phyloP scores from a whole-genome alignment of 2,113 vertebrate species.

The Balaeniceps rex region DNA sequence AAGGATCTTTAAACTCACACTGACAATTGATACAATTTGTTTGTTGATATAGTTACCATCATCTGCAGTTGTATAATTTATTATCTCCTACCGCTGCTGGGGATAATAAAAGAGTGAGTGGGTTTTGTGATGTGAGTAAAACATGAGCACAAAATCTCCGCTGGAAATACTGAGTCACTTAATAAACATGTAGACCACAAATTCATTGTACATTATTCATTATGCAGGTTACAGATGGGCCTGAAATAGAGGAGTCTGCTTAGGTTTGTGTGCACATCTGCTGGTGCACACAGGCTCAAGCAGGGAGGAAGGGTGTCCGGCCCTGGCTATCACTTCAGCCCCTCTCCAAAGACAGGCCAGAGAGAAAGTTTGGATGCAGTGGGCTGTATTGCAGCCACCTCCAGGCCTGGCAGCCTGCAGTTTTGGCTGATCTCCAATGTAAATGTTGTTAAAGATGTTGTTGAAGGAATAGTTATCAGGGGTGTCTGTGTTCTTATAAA shows the following conservation, averaged over 20 bases:
- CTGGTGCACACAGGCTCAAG: accelerated
- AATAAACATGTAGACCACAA: slow-evolving; percentile 53
- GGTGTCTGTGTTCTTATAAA: neutral
- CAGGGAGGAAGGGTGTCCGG: neutral
- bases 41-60: slow-evolving; percentile 46
- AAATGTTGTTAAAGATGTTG: neutral
- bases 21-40: slow-evolving; percentile 47
- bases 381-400: neutral
- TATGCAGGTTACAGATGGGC: slow-evolving; percentile 1
- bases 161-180: slow-evolving; percentile 58
- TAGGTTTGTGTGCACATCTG: neutral
- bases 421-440: neutral
- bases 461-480: neutral
- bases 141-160: slow-evolving; percentile 47
- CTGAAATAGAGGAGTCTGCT: neutral
- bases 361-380: neutral
- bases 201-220: slow-evolving; percentile 1
- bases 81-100: slow-evolving; percentile 20
- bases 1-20: neutral
- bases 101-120: slow-evolving; percentile 53
- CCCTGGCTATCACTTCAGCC: neutral
- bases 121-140: slow-evolving; percentile 45
- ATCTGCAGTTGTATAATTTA: slow-evolving; percentile 53
- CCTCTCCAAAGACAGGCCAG: neutral
- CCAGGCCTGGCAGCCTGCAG: neutral